phyloP scores from a whole-genome alignment of 1,140 invertebrate genomes.

The Zaprionus davidi region DNA sequence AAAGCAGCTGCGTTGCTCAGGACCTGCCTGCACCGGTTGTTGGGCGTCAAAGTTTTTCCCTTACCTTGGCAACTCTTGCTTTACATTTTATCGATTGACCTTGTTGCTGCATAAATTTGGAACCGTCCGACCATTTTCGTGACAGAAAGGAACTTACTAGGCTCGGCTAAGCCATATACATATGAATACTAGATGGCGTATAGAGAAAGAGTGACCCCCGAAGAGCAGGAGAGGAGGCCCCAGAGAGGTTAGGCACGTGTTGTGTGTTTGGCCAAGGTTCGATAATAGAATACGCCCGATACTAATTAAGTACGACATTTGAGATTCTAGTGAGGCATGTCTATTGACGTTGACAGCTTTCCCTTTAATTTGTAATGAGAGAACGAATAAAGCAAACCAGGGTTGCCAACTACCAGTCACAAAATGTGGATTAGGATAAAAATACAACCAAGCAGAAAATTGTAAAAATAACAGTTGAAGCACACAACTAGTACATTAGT shows the following conservation, averaged over 20 bases:
- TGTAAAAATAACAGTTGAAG: too few relatives aligned
- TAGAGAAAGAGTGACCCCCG: not conserved
- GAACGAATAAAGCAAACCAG: not conserved
- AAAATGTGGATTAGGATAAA: too few relatives aligned
- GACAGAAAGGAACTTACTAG: conserved; percentile 23
- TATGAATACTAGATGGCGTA: conserved; percentile 2
- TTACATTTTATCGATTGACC: conserved; percentile 78
- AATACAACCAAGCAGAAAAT: too few relatives aligned
- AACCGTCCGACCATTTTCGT: conserved; percentile 42
- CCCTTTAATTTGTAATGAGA: conserved; percentile 16
- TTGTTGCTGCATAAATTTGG: conserved; percentile 77
- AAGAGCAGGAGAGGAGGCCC: too few relatives aligned
- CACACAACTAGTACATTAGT: too few relatives aligned
- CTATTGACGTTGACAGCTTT: conserved; percentile 15
- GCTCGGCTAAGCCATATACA: conserved; percentile 6
- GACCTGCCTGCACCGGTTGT: conserved; percentile 51
- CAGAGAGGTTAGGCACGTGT: conserved; percentile 19
- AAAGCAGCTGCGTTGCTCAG: conserved; percentile 53
- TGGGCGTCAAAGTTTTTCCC: conserved; percentile 61
- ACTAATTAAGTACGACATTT: not conserved
- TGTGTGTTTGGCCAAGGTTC: conserved; percentile 1
- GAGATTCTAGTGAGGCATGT: not conserved
- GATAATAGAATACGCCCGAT: conserved; percentile 15
- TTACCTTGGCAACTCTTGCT: conserved; percentile 66
- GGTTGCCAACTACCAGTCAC: too few relatives aligned